These are phyloP conservation scores for Pheosia gnoma DNA, from an alignment of 2,888 invertebrate genomes.

Conservation along the genomic window DNA sequence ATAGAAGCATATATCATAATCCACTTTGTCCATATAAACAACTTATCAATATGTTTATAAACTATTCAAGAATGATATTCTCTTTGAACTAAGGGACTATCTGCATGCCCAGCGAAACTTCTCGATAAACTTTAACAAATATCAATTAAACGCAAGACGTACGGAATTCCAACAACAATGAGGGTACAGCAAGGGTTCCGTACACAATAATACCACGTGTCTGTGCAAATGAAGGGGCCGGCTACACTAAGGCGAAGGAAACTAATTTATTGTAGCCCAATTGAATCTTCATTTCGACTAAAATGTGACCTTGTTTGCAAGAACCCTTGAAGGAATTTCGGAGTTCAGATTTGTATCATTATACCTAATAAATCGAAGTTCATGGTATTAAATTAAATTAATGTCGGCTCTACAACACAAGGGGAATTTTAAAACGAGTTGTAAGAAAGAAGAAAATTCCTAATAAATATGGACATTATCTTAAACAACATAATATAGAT, in stretches of 20 bases:
- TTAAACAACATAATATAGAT: too few relatives aligned
- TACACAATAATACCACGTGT: constrained; percentile 52
- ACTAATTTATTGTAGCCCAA: constrained; percentile 70
- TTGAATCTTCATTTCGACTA: constrained; percentile 81
- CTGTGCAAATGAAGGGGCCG: constrained; percentile 71
- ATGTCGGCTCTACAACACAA: too few relatives aligned
- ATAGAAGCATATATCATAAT: too few relatives aligned
- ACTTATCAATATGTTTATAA: too few relatives aligned
- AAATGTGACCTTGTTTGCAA: constrained; percentile 68
- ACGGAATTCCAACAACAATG: constrained; percentile 64
- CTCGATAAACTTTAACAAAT: constrained; percentile 43
- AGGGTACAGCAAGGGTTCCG: constrained; percentile 50
- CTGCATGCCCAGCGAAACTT: constrained; percentile 28
- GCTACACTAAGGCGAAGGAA: constrained; percentile 41
- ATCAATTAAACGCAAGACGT: constrained; percentile 54
- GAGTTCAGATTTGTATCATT: constrained; percentile 57
- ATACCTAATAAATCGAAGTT: constrained; percentile 26
- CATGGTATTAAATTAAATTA: too few relatives aligned
- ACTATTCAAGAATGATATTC: too few relatives aligned
- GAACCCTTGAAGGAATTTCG: constrained; percentile 42
- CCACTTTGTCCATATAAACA: too few relatives aligned
- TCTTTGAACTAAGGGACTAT: too few relatives aligned
- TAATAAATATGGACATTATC: too few relatives aligned
- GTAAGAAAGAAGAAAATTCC: too few relatives aligned
- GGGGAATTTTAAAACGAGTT: too few relatives aligned